Percentiles rank a stretch among this genome's conserved stretches.
Evolutionary conservation across 2,797 vertebrate species (phyloP).

Genomic region (Channa striata): DNA sequence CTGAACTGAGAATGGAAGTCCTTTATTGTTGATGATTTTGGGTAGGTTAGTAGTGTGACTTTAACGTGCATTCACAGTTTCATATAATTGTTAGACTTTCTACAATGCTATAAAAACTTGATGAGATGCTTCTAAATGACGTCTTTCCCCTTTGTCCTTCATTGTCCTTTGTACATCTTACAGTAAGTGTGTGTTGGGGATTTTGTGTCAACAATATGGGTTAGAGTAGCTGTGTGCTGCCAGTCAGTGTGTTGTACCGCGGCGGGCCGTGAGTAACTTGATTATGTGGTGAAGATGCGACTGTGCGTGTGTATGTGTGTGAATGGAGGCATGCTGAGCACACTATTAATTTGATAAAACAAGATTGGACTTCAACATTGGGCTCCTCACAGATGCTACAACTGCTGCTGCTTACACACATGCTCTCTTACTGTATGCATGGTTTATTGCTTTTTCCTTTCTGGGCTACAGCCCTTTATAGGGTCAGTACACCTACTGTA

Average conservation of each 20-base stretch:
- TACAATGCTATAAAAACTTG: neutral
- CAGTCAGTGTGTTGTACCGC: neutral
- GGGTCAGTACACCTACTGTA: neutral
- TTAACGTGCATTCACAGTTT: conserved; percentile 15
- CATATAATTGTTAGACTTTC: conserved; percentile 7
- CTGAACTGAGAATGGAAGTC: conserved; percentile 39
- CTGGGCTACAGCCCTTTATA: neutral
- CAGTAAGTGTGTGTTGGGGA: neutral
- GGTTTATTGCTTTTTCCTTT: too few relatives aligned
- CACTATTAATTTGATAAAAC: conserved; percentile 71
- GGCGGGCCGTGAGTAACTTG: conserved; percentile 43
- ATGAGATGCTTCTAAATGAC: neutral
- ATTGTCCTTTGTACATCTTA: too few relatives aligned
- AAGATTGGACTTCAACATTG: conserved; percentile 58
- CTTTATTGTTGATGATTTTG: conserved; percentile 20
- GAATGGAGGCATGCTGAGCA: conserved; percentile 45
- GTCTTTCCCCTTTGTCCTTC: neutral
- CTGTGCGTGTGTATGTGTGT: conserved; percentile 17
- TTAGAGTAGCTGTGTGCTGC: neutral
- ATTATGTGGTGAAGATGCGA: conserved; percentile 64
- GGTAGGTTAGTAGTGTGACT: conserved; percentile 36
- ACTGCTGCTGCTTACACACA: conserved; percentile 27
- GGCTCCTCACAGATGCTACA: conserved; percentile 47
- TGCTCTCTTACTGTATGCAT: neutral
- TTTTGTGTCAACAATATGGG: neutral